These are phyloP conservation scores for Limanda limanda DNA, from an alignment of 2,113 vertebrate genomes.

Conservation along the genomic window DNA sequence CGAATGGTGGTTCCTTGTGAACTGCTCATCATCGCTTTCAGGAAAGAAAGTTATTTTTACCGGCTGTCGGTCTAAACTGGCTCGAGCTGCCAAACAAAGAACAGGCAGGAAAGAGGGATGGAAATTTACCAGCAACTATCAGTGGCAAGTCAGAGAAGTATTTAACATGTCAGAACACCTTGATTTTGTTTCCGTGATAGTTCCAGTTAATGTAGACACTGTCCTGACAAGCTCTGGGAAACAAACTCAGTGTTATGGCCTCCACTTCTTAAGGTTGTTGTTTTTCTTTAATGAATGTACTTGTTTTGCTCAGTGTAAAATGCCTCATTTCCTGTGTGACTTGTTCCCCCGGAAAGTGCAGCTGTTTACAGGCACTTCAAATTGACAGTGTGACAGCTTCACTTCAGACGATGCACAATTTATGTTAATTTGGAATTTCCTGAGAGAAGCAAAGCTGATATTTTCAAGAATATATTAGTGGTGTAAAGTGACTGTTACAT, in stretches of 20 bases:
- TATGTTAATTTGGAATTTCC: neutral
- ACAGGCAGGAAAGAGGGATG: neutral
- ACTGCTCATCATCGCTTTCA: neutral
- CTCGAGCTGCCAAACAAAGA: neutral
- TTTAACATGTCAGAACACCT: neutral
- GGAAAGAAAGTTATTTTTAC: too few species aligned
- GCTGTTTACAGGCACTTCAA: neutral
- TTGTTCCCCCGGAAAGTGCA: neutral
- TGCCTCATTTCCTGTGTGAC: neutral
- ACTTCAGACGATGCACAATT: neutral
- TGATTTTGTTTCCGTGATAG: neutral
- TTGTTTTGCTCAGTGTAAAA: constrained; percentile 9
- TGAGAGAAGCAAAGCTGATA: too few species aligned
- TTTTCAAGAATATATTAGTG: too few species aligned
- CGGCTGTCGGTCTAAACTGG: too few species aligned
- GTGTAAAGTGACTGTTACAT: neutral
- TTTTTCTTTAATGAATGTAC: neutral
- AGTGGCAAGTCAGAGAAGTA: neutral
- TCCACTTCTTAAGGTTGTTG: neutral
- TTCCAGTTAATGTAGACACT: neutral
- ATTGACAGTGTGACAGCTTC: neutral
- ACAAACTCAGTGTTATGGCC: neutral
- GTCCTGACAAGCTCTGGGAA: neutral
- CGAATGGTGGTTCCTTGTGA: constrained; percentile 5
- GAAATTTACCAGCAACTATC: constrained; percentile 2